Evolutionary conservation across 2,113 vertebrate genomes (phyloP).

Genomic region (Piaya cayana): DNA sequence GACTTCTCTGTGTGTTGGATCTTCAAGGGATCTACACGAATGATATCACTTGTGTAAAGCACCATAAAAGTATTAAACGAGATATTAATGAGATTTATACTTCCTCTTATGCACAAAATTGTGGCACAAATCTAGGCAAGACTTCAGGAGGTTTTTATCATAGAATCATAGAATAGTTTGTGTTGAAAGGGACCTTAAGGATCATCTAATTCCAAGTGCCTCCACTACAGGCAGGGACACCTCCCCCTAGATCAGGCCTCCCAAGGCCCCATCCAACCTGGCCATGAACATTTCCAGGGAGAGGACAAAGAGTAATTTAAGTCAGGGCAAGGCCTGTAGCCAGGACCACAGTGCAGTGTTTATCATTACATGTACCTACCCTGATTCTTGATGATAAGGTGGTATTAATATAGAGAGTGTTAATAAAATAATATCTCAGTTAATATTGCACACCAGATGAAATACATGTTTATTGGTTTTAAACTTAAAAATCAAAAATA

Average conservation of each 20-base stretch:
- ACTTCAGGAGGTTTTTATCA: background rate
- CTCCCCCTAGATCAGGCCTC: too few relatives aligned
- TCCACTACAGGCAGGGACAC: too few relatives aligned
- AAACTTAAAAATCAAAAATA: background rate
- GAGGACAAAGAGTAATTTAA: too few relatives aligned
- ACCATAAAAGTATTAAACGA: background rate
- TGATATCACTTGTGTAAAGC: background rate
- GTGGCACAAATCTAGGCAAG: background rate
- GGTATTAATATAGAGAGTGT: background rate
- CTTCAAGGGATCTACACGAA: background rate
- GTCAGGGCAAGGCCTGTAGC: background rate
- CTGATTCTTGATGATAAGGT: background rate
- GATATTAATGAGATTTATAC: background rate
- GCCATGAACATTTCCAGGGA: too few relatives aligned
- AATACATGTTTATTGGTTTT: fast-evolving
- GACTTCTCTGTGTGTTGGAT: background rate
- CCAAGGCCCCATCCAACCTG: too few relatives aligned
- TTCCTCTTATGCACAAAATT: background rate
- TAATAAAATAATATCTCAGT: background rate
- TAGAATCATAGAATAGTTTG: too few relatives aligned
- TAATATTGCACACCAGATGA: background rate
- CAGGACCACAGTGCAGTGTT: background rate
- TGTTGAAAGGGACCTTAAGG: too few relatives aligned
- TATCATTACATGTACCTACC: background rate
- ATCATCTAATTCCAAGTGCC: too few relatives aligned